Evolutionary conservation across 2,797 vertebrate species (phyloP).

Genomic region (Sebastiscus tertius): DNA sequence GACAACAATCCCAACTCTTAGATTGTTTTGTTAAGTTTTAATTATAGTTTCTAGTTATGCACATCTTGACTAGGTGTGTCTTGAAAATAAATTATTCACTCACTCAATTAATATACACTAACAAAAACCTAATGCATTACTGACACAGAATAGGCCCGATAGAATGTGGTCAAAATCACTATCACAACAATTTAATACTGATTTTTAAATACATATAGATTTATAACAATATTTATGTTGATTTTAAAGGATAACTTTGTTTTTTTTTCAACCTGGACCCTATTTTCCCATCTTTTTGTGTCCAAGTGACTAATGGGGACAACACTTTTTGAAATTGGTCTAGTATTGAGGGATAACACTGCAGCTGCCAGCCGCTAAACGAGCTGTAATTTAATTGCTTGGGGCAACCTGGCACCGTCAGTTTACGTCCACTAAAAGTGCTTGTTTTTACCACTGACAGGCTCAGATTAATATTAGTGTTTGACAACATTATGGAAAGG

Average conservation of each 20-base stretch:
- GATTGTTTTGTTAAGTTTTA: not conserved
- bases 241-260: too few species aligned
- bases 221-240: not conserved
- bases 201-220: not conserved
- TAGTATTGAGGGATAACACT: too few species aligned
- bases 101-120: not conserved
- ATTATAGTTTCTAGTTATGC: not conserved
- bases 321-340: too few species aligned
- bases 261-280: too few species aligned
- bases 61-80: not conserved
- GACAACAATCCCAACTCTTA: not conserved
- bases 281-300: too few species aligned
- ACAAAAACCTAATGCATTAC: not conserved
- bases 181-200: not conserved
- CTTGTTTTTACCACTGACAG: too few species aligned
- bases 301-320: too few species aligned
- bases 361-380: too few species aligned
- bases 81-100: not conserved
- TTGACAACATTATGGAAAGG: too few species aligned
- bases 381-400: fast-evolving
- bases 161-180: not conserved
- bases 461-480: too few species aligned
- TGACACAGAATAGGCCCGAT: not conserved
- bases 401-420: too few species aligned
- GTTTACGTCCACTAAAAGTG: too few species aligned